Evolutionary conservation across 53 echinoderm and acorn worm genomes (phyloP).

Genomic region (Echinometra lucunter): DNA sequence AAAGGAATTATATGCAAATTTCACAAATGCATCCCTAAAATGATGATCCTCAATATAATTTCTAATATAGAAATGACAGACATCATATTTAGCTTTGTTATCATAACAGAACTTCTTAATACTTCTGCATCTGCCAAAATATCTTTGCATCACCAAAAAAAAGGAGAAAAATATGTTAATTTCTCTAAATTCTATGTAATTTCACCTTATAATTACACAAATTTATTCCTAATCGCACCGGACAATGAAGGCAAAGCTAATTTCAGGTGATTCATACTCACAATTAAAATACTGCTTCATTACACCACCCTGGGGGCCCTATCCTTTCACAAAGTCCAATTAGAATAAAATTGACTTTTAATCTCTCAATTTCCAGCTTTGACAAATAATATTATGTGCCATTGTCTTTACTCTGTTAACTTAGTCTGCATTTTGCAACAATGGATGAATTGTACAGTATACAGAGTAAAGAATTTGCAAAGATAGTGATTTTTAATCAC

Average conservation of each 20-base stretch:
- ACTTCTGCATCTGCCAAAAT: background rate
- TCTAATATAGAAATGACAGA: background rate
- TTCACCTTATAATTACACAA: background rate
- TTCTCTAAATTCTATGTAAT: background rate
- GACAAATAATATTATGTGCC: background rate
- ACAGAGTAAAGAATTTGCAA: background rate
- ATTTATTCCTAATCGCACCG: background rate
- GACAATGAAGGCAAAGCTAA: background rate
- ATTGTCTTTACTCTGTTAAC: background rate
- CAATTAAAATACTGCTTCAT: background rate
- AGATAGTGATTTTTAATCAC: too few relatives aligned
- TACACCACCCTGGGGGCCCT: background rate
- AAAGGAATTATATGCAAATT: background rate
- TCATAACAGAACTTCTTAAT: background rate
- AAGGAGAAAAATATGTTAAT: background rate
- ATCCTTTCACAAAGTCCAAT: background rate
- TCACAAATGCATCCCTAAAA: background rate
- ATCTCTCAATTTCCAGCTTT: background rate
- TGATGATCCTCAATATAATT: background rate
- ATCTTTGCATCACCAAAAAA: background rate
- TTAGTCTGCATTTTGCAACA: background rate
- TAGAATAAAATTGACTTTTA: background rate
- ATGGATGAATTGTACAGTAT: background rate
- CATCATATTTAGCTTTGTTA: background rate
- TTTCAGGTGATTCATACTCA: background rate